Conservation (phyloP, 2,113 vertebrate genomes). For the Gopherus evgoodei region DNA sequence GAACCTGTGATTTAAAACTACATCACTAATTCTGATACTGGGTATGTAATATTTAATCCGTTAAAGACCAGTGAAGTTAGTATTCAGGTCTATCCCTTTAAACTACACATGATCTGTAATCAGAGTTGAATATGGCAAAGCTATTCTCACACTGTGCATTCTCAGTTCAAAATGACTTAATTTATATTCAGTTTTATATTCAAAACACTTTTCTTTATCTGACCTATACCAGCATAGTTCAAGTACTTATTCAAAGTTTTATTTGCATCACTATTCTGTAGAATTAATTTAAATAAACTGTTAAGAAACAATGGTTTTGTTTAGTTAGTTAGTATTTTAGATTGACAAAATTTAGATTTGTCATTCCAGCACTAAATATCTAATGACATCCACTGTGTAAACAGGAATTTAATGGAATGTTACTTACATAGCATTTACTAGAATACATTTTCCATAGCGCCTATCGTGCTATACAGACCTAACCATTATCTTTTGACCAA, state of each 20-base stretch:
- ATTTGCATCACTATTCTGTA: slow-evolving; percentile 49
- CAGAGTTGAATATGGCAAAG: slow-evolving; percentile 56
- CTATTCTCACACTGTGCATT: slow-evolving; percentile 48
- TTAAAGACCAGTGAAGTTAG: slow-evolving; percentile 36
- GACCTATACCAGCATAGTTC: slow-evolving; percentile 48
- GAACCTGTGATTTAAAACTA: slow-evolving; percentile 10
- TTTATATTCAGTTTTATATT: slow-evolving; percentile 63
- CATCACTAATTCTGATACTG: not conserved
- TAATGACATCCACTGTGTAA: slow-evolving; percentile 2
- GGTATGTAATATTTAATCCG: not conserved
- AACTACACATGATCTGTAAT: slow-evolving; percentile 46
- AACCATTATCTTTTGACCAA: not conserved
- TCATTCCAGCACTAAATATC: slow-evolving; percentile 14
- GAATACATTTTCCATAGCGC: slow-evolving; percentile 31
- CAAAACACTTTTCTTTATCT: slow-evolving; percentile 55
- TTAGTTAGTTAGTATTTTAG: slow-evolving; percentile 50
- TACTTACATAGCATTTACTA: slow-evolving; percentile 4
- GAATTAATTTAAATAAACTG: slow-evolving; percentile 52
- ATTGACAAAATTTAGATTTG: not conserved
- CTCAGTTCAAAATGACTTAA: slow-evolving; percentile 61
- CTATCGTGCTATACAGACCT: not conserved
- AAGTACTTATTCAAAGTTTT: slow-evolving; percentile 61
- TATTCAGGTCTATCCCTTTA: slow-evolving; percentile 57
- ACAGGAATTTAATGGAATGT: not conserved
- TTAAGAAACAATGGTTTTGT: slow-evolving; percentile 48